Evolutionary conservation across 53 echinoderm and acorn worm genomes (phyloP).

Genomic region (Hippasteria phrygiana): DNA sequence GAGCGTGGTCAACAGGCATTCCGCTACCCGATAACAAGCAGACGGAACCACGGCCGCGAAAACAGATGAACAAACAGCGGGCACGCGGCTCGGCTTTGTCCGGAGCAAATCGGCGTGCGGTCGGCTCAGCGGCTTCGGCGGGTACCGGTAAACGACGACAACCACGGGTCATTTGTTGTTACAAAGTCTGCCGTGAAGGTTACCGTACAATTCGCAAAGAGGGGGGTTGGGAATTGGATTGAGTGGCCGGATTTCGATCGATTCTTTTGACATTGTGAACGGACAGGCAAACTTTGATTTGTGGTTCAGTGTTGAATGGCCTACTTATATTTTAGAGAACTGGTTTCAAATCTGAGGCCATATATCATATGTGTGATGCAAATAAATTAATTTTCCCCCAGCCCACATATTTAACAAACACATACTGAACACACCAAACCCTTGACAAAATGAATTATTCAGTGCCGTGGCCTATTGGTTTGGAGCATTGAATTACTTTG

Average conservation of each 20-base stretch:
- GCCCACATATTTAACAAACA: too few relatives aligned
- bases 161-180: slow-evolving; percentile 6
- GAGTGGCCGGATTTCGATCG: background rate
- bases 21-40: background rate
- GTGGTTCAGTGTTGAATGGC: background rate
- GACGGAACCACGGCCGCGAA: background rate
- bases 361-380: too few relatives aligned
- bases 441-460: too few relatives aligned
- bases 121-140: slow-evolving; percentile 33
- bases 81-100: slow-evolving; percentile 37
- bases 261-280: background rate
- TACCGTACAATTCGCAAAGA: background rate
- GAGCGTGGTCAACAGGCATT: slow-evolving; percentile 23
- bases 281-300: slow-evolving; percentile 52
- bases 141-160: background rate
- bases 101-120: slow-evolving; percentile 10
- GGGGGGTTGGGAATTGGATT: background rate
- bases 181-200: slow-evolving; percentile 25
- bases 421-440: too few relatives aligned
- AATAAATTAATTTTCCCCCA: too few relatives aligned
- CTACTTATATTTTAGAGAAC: too few relatives aligned
- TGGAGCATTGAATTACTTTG: too few relatives aligned
- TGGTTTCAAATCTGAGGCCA: too few relatives aligned
- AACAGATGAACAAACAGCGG: slow-evolving; percentile 56
- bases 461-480: too few relatives aligned